Evolutionary conservation across 2,797 vertebrate genomes (phyloP).

Genomic region (Lacerta agilis): DNA sequence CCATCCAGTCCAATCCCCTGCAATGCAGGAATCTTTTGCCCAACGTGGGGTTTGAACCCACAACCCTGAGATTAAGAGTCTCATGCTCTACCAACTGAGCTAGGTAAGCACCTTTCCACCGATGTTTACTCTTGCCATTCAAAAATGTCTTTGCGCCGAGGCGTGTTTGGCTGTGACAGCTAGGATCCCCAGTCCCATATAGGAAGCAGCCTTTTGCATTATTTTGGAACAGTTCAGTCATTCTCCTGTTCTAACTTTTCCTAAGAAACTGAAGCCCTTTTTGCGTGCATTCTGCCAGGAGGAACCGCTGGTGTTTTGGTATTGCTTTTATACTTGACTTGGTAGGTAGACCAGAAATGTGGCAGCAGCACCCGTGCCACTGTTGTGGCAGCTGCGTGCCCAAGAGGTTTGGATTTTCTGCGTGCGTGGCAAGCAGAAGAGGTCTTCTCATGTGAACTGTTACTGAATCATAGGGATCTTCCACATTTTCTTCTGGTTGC

Average conservation of each 20-base stretch:
- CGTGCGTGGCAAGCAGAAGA: neutral
- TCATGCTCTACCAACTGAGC: neutral
- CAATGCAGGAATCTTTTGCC: too few relatives aligned
- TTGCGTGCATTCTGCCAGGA: slow-evolving; percentile 12
- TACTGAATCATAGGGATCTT: neutral
- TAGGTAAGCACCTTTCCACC: neutral
- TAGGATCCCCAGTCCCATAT: slow-evolving; percentile 25
- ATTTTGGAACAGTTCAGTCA: slow-evolving; percentile 26
- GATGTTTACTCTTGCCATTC: too few relatives aligned
- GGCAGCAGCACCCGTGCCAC: too few relatives aligned
- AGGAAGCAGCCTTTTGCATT: slow-evolving; percentile 6
- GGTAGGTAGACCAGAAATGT: neutral
- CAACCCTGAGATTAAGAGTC: too few relatives aligned
- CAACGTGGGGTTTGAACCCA: too few relatives aligned
- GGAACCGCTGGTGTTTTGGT: neutral
- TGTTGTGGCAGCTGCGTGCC: neutral
- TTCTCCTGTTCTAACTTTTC: slow-evolving; percentile 11
- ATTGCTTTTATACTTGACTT: neutral
- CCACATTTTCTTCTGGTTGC: neutral
- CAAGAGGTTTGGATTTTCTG: neutral
- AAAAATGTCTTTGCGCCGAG: too few relatives aligned
- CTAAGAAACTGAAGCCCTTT: slow-evolving; percentile 33
- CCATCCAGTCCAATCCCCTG: too few relatives aligned
- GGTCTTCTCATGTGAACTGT: neutral
- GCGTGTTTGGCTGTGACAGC: neutral